These are phyloP conservation scores for Tribolium freemani DNA, from an alignment of 2,888 invertebrate species.

Conservation along the genomic window DNA sequence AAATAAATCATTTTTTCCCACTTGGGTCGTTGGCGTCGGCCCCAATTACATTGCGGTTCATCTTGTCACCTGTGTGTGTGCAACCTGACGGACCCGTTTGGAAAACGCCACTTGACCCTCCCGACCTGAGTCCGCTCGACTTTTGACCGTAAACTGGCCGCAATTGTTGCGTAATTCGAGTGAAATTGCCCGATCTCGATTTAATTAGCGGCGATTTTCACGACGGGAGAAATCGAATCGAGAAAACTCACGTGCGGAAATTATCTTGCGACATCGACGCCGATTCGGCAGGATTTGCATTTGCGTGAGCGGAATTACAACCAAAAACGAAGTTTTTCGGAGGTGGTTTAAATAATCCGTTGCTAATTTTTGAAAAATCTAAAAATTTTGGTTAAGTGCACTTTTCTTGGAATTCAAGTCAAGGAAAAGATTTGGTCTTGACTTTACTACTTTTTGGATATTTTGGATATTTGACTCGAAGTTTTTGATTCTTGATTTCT, in stretches of 20 bases:
- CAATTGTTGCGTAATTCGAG: conserved; percentile 3
- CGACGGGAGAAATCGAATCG: conserved; percentile 41
- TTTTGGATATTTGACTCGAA: no score
- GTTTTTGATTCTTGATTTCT: no score
- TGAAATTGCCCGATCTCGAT: background rate
- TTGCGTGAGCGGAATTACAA: no score
- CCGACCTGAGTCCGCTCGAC: conserved; percentile 27
- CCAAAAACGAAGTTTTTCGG: no score
- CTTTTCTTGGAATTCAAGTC: no score
- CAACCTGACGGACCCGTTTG: conserved; percentile 22
- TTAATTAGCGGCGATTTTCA: conserved; percentile 25
- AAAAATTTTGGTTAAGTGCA: no score
- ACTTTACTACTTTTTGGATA: no score
- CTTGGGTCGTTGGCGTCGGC: background rate
- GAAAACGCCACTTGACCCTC: conserved; percentile 36
- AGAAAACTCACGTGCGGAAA: conserved; percentile 17
- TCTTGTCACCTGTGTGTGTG: conserved; percentile 31
- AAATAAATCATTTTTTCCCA: background rate
- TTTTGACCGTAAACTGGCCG: conserved; percentile 20
- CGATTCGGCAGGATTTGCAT: background rate
- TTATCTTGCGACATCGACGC: conserved; percentile 27
- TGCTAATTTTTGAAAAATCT: no score
- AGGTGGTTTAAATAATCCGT: no score
- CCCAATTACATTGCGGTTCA: conserved; percentile 18
- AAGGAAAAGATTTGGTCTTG: no score